phyloP scores from a whole-genome alignment of 2,113 vertebrate genomes.

The Ictalurus furcatus region DNA sequence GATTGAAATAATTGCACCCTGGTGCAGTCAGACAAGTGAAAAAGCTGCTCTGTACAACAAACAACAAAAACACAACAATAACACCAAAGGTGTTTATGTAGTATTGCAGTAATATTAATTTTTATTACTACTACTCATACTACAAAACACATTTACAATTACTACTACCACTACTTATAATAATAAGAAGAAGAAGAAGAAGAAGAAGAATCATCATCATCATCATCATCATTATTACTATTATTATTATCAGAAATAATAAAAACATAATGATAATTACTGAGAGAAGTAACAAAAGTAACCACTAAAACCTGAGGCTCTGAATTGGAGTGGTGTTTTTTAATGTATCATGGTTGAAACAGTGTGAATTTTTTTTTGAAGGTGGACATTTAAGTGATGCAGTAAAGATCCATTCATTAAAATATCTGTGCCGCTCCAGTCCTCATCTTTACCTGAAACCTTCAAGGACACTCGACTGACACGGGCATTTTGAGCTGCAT shows the following conservation, averaged over 20 bases:
- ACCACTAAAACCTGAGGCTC: neutral
- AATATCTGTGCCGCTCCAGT: conserved; percentile 57
- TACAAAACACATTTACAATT: neutral
- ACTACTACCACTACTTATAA: neutral
- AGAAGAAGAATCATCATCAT: neutral
- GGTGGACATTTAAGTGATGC: conserved; percentile 51
- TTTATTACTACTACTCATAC: neutral
- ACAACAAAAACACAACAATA: conserved; percentile 35
- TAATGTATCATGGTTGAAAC: neutral
- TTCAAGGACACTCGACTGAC: conserved; percentile 80
- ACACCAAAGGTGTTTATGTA: neutral
- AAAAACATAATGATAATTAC: neutral
- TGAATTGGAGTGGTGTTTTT: neutral
- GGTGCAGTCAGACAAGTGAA: conserved; percentile 31
- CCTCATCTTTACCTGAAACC: conserved; percentile 70
- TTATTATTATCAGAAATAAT: neutral
- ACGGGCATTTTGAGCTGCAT: conserved; percentile 69
- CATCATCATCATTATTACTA: neutral
- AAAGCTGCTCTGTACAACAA: conserved; percentile 49
- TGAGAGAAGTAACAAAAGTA: neutral
- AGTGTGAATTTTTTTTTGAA: conserved; percentile 42
- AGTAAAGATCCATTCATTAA: conserved; percentile 56
- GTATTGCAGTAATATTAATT: neutral
- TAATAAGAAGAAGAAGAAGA: neutral
- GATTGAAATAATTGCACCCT: conserved; percentile 60